Base-by-base conservation (phyloP, 2,888 invertebrate species). In the Conistra vaccinii region DNA sequence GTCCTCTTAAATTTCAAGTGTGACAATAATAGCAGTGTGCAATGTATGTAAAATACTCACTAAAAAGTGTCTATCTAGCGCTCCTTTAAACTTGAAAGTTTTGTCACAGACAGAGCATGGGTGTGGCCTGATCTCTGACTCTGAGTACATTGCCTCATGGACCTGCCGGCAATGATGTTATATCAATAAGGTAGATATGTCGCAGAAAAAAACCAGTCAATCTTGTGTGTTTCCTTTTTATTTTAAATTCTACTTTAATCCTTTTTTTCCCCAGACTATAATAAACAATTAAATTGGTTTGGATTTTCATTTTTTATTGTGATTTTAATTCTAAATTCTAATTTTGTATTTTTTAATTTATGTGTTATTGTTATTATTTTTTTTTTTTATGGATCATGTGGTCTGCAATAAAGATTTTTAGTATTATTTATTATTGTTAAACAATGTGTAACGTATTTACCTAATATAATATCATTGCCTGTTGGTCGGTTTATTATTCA, bases 1-100 rank as follows among this genome's bases (percentile, higher is more conserved):
- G n/a, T n/a, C n/a, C n/a, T n/a, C 35, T 9, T 35, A 6, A n/a
- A 29, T 61, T 7, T 61, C 10, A 3, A 39, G 20, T 53, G 10
- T 10, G 23, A 26, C 6, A 23, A 42, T 7, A 10, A 42, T 32
- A 51, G 14, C 26, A n/a, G 12, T 12, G n/a, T 29, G 3, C 17
- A 76, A 32, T 26, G 26, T 66, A 58, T 58, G 48, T 12, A 32
- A 42, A 68, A 63, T 68, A 83, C 82, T 82, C 48, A 94, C 94
- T 84, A 93, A 78, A 70, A 91, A 92, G 79, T 94, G 94, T 26
- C 93, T 84, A 71, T 94, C 92, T 53, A 94, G 85, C 0, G 94
- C 93, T 7, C 93, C 93, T 78, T 94, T 94, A 73, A 90, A 87
- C 88, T 94, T 94, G 90, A 94, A 94, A 0, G 91, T 93, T 87